These are phyloP conservation scores for Acleris cristana DNA, from an alignment of 2,888 invertebrate species.

Conservation along the genomic window DNA sequence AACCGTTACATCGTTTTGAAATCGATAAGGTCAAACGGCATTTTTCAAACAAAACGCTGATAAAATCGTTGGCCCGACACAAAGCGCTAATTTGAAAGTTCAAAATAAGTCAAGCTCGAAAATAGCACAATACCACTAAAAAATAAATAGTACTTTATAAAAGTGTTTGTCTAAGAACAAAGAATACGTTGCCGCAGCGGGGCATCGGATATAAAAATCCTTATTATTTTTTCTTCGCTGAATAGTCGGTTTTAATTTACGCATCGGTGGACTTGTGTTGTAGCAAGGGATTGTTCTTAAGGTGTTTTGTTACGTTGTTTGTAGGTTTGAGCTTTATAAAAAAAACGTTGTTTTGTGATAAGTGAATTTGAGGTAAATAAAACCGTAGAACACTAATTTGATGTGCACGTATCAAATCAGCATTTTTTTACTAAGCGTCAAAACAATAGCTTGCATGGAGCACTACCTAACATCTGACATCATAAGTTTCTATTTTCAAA, in stretches of 20 bases:
- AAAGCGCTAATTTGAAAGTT: conserved; percentile 59
- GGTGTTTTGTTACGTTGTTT: conserved; percentile 69
- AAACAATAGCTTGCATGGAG: too few species aligned
- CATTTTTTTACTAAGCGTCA: too few species aligned
- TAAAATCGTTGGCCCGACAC: conserved; percentile 47
- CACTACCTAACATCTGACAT: too few species aligned
- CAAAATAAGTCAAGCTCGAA: conserved; percentile 75
- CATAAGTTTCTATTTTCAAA: too few species aligned
- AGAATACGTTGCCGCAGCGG: conserved; percentile 74
- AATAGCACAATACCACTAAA: conserved; percentile 69
- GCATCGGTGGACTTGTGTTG: conserved; percentile 78
- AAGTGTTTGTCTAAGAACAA: conserved; percentile 83
- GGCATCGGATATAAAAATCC: conserved; percentile 74
- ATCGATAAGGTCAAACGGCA: conserved; percentile 41
- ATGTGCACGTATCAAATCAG: too few species aligned
- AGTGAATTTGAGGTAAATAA: background rate
- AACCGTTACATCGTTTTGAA: conserved; percentile 1
- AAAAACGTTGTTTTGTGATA: conserved; percentile 45
- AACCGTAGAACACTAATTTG: too few species aligned
- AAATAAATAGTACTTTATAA: conserved; percentile 75
- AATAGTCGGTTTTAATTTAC: conserved; percentile 80
- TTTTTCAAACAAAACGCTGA: conserved; percentile 42
- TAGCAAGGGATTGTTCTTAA: conserved; percentile 75
- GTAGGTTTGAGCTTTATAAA: conserved; percentile 41
- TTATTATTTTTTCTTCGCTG: conserved; percentile 72